Percentiles rank a stretch among this genome's conserved stretches.
Conservation (phyloP, 2,888 invertebrate species). For the Metallyticus violacea region DNA sequence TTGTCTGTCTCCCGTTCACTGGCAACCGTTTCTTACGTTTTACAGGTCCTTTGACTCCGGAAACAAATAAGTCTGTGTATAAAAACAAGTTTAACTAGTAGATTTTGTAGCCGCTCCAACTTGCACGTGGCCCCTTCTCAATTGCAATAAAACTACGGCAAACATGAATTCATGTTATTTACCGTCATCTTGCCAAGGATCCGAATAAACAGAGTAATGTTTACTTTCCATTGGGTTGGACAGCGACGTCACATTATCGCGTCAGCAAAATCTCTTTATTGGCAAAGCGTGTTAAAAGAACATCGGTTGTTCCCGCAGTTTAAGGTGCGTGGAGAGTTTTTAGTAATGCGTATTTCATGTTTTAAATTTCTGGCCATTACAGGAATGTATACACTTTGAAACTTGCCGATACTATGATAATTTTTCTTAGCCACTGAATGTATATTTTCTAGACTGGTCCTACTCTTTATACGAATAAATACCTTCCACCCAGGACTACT, state of each 20-base stretch:
- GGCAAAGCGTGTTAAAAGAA: neutral
- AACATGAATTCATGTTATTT: neutral
- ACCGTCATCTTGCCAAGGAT: neutral
- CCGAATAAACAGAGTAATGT: neutral
- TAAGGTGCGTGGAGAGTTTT: neutral
- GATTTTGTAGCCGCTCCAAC: neutral
- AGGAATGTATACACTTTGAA: too few species aligned
- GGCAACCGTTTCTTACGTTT: neutral
- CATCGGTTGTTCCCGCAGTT: neutral
- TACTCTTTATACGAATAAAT: too few species aligned
- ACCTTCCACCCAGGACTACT: too few species aligned
- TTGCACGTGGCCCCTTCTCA: neutral
- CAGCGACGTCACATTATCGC: neutral
- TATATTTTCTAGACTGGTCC: too few species aligned
- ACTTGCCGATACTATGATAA: too few species aligned
- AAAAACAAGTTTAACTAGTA: neutral
- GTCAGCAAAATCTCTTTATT: neutral
- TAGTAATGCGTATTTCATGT: neutral
- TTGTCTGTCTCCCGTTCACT: neutral
- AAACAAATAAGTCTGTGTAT: neutral
- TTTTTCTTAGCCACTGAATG: too few species aligned
- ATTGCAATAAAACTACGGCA: neutral
- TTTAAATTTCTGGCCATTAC: too few species aligned
- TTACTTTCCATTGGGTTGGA: neutral
- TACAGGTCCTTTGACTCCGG: neutral